phyloP scores from a whole-genome alignment of 1,140 invertebrate genomes.

The Heliconius melpomene region DNA sequence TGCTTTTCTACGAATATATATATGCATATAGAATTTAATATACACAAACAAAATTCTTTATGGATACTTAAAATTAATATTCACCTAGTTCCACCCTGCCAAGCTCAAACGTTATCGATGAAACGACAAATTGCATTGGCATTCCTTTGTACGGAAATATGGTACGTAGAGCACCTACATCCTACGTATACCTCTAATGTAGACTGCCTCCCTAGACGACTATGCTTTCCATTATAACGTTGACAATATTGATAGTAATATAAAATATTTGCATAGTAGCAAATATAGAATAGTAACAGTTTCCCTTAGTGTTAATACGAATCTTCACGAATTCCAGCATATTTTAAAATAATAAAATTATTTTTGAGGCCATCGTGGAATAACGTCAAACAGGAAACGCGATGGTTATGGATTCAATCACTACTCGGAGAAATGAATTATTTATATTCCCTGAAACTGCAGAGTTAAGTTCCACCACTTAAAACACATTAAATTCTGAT shows the following conservation, averaged over 20 bases:
- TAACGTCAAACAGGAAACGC: no score
- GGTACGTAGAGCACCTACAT: neutral
- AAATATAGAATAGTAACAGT: no score
- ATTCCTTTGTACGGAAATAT: slow-evolving; percentile 11
- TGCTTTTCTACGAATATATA: neutral
- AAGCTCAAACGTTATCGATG: slow-evolving; percentile 6
- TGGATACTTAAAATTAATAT: neutral
- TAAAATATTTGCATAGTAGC: neutral
- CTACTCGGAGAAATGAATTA: no score
- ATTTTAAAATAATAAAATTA: no score
- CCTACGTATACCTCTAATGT: neutral
- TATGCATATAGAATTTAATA: neutral
- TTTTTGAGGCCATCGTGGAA: no score
- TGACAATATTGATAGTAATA: neutral
- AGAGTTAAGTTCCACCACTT: no score
- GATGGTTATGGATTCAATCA: no score
- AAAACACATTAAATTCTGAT: no score
- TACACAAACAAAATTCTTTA: neutral
- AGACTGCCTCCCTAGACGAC: neutral
- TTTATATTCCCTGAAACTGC: no score
- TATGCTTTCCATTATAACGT: neutral
- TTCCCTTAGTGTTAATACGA: no score
- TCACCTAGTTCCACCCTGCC: neutral
- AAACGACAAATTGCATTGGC: neutral
- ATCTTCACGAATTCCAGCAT: no score